Percentiles rank a stretch among this genome's conserved stretches.
Evolutionary conservation across 1,140 invertebrate species (phyloP).

Genomic region (Ceratosolen solmsi): DNA sequence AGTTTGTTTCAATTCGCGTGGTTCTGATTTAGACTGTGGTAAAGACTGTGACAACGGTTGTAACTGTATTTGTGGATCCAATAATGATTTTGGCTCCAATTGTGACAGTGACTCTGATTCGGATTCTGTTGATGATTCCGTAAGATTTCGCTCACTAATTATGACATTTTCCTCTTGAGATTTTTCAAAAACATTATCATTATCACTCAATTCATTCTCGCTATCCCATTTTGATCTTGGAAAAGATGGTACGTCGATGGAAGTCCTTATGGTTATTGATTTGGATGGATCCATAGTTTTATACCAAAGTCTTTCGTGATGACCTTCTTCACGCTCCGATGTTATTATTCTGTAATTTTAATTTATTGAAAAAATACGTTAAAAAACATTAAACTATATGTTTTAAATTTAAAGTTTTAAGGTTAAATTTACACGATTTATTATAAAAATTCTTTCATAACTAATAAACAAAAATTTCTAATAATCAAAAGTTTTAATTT

Average conservation of each 20-base stretch:
- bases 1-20: conserved; percentile 19
- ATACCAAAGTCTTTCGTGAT: conserved; percentile 59
- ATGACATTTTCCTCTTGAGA: conserved; percentile 15
- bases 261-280: conserved; percentile 41
- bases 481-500: too few relatives aligned
- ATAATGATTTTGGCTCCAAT: background rate
- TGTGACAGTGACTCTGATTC: conserved; percentile 15
- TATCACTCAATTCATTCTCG: conserved; percentile 57
- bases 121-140: conserved; percentile 30
- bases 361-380: too few relatives aligned
- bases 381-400: too few relatives aligned
- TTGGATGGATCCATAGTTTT: conserved; percentile 56
- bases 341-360: conserved; percentile 54
- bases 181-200: conserved; percentile 53
- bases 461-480: too few relatives aligned
- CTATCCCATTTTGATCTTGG: conserved; percentile 72
- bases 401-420: too few relatives aligned
- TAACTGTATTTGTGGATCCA: background rate
- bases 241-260: conserved; percentile 55
- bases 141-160: background rate
- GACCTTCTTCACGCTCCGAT: conserved; percentile 56
- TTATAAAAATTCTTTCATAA: too few relatives aligned
- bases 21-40: conserved; percentile 11
- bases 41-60: conserved; percentile 5
- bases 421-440: too few relatives aligned